These are phyloP conservation scores for Hecatera dysodea DNA, from an alignment of 2,888 invertebrate genomes.

Conservation along the genomic window DNA sequence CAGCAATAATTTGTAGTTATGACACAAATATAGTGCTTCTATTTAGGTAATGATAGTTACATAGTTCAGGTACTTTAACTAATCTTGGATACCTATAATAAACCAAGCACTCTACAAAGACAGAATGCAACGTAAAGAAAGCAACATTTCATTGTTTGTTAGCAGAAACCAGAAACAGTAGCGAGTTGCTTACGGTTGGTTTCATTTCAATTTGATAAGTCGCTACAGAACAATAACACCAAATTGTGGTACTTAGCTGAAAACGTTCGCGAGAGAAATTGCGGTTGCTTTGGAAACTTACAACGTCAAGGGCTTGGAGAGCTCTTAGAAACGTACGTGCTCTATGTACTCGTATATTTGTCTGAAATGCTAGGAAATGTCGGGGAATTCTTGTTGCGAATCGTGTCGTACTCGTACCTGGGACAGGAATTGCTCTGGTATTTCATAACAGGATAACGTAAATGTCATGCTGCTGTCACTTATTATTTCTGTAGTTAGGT, in stretches of 20 bases:
- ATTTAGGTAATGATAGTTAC: too few species aligned
- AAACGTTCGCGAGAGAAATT: slow-evolving; percentile 59
- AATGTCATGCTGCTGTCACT: slow-evolving; percentile 15
- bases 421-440: slow-evolving; percentile 34
- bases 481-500: slow-evolving; percentile 1
- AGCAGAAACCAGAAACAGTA: slow-evolving; percentile 29
- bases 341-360: slow-evolving; percentile 19
- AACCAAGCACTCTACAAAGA: slow-evolving; percentile 5
- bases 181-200: slow-evolving; percentile 49
- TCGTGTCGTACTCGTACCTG: slow-evolving; percentile 9
- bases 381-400: slow-evolving; percentile 30
- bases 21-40: too few species aligned
- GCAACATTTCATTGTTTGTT: slow-evolving; percentile 40
- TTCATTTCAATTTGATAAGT: slow-evolving; percentile 62
- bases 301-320: slow-evolving; percentile 43
- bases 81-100: not conserved
- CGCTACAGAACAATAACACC: slow-evolving; percentile 54
- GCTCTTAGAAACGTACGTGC: slow-evolving; percentile 55
- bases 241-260: slow-evolving; percentile 61
- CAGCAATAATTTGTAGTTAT: too few species aligned
- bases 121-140: slow-evolving; percentile 12
- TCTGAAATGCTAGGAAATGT: slow-evolving; percentile 33
- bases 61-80: not conserved
- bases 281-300: slow-evolving; percentile 51
- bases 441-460: slow-evolving; percentile 41